Percentiles rank a stretch among this genome's conserved stretches.
Evolutionary conservation across 1,140 invertebrate species (phyloP).

Genomic region (Metopolophium dirhodum): DNA sequence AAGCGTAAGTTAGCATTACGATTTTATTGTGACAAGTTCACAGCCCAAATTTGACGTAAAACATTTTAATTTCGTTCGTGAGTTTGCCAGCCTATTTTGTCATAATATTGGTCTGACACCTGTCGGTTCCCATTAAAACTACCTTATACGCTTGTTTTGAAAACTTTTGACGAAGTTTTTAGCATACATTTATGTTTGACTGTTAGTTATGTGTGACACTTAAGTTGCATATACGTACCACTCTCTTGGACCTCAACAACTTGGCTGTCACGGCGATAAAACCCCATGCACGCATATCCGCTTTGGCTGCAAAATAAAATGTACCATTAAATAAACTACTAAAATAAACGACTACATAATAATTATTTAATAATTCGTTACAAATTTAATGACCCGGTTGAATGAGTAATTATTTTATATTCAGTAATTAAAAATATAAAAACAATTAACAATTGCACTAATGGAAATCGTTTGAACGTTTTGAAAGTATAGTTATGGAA

Average conservation of each 20-base stretch:
- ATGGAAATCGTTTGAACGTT: neutral
- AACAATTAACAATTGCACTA: neutral
- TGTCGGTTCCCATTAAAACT: slow-evolving; percentile 49
- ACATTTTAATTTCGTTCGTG: slow-evolving; percentile 49
- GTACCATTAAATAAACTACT: neutral
- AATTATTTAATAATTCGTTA: neutral
- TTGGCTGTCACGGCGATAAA: slow-evolving; percentile 67
- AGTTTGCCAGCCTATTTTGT: slow-evolving; percentile 41
- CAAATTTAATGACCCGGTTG: neutral
- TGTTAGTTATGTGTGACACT: slow-evolving; percentile 25
- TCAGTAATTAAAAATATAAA: neutral
- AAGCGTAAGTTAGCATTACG: slow-evolving; percentile 23
- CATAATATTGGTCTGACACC: slow-evolving; percentile 49
- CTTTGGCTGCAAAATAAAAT: slow-evolving; percentile 66
- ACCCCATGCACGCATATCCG: slow-evolving; percentile 70
- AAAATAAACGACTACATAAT: neutral
- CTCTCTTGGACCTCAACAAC: slow-evolving; percentile 71
- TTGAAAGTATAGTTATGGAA: neutral
- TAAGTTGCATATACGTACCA: slow-evolving; percentile 58
- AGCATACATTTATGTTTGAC: slow-evolving; percentile 31
- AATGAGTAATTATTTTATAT: neutral
- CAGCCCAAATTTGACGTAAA: slow-evolving; percentile 52
- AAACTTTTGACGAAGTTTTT: slow-evolving; percentile 22
- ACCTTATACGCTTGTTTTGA: slow-evolving; percentile 2
- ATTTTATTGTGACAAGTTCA: slow-evolving; percentile 49